These are phyloP conservation scores for Cinclus mexicanus DNA, from an alignment of 2,113 vertebrate genomes.

Conservation along the genomic window DNA sequence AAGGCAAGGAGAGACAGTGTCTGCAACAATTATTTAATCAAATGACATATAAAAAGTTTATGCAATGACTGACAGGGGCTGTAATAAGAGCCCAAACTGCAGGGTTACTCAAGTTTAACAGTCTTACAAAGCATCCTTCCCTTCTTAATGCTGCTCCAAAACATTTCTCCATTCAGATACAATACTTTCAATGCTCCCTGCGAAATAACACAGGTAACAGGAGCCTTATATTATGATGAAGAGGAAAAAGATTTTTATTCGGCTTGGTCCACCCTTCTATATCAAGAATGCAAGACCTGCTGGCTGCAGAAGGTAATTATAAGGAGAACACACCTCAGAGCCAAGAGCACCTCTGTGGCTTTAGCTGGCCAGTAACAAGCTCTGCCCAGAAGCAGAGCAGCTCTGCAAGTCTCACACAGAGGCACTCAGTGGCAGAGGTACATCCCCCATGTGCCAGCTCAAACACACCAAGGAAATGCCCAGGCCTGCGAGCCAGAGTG, in stretches of 20 bases:
- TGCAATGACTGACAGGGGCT: background rate
- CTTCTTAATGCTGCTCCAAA: background rate
- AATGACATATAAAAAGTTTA: background rate
- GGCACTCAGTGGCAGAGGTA: background rate
- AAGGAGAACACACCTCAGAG: background rate
- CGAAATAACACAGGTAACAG: background rate
- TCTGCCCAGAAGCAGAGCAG: background rate
- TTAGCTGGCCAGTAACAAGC: background rate
- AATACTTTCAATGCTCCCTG: background rate
- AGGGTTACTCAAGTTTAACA: background rate
- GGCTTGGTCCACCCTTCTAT: background rate
- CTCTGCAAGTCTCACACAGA: background rate
- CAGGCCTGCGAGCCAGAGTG: background rate
- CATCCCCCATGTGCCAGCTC: background rate
- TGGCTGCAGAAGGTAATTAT: background rate
- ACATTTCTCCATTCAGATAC: background rate
- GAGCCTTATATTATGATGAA: background rate
- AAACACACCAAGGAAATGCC: fast-evolving
- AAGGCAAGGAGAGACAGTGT: background rate
- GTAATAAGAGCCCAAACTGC: background rate
- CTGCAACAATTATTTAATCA: constrained; percentile 19
- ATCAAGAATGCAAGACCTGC: background rate
- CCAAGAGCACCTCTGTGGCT: background rate
- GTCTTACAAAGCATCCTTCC: background rate
- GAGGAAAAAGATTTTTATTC: background rate